phyloP scores from a whole-genome alignment of 2,888 invertebrate species.

The Ochlodes sylvanus region DNA sequence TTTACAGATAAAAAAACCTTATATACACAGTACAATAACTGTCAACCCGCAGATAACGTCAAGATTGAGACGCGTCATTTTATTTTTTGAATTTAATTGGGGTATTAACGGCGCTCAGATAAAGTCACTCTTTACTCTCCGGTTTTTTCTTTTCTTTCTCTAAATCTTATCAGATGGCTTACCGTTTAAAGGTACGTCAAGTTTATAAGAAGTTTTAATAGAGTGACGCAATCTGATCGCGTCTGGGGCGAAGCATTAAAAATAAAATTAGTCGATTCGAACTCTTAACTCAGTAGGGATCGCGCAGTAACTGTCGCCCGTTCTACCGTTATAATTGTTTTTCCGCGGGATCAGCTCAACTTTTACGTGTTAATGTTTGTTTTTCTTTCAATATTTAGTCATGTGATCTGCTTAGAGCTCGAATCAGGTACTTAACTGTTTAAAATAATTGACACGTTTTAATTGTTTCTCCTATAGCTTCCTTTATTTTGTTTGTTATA shows the following conservation, averaged over 20 bases:
- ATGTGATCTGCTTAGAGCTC: no score
- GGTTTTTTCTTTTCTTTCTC: slow-evolving; percentile 68
- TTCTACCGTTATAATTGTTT: slow-evolving; percentile 30
- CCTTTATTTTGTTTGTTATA: no score
- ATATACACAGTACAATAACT: slow-evolving; percentile 38
- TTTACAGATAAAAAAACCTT: slow-evolving; percentile 38
- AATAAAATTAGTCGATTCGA: slow-evolving; percentile 59
- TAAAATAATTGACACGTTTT: no score
- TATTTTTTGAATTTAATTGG: slow-evolving; percentile 83
- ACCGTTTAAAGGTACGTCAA: slow-evolving; percentile 81
- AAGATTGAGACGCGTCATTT: slow-evolving; percentile 60
- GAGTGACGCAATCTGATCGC: slow-evolving; percentile 77
- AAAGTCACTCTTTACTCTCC: slow-evolving; percentile 66
- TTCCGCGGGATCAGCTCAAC: not conserved
- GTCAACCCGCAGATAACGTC: slow-evolving; percentile 38
- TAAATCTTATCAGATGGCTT: slow-evolving; percentile 79
- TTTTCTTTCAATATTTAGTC: slow-evolving; percentile 6
- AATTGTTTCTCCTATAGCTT: no score
- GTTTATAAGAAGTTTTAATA: slow-evolving; percentile 79
- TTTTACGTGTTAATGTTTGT: not conserved
- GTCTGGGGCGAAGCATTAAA: slow-evolving; percentile 64
- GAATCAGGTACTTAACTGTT: no score
- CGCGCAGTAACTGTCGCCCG: slow-evolving; percentile 12
- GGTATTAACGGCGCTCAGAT: slow-evolving; percentile 80
- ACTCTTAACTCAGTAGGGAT: slow-evolving; percentile 37